phyloP scores from a whole-genome alignment of 2,797 vertebrate genomes.

The Cossypha caffra region DNA sequence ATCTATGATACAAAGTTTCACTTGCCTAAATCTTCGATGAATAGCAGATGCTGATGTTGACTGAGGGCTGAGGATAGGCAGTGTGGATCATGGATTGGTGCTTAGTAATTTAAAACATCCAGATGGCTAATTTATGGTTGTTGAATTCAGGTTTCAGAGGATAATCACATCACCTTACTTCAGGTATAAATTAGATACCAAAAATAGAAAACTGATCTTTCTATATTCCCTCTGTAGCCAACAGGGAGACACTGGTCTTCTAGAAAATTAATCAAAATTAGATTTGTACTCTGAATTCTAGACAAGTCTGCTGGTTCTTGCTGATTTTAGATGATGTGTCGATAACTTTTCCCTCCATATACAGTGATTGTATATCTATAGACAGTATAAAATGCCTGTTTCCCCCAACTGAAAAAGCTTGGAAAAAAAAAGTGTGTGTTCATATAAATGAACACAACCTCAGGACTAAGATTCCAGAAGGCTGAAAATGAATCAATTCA shows the following conservation, averaged over 20 bases:
- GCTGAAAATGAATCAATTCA: background rate
- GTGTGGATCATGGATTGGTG: background rate
- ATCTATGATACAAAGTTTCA: background rate
- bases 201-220: conserved; percentile 12
- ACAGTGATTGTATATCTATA: background rate
- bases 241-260: background rate
- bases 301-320: background rate
- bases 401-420: background rate
- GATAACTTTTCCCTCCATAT: background rate
- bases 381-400: background rate
- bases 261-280: background rate
- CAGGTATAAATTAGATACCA: background rate
- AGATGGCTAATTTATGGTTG: conserved; percentile 41
- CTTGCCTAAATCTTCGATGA: background rate
- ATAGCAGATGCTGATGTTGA: background rate
- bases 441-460: too few relatives aligned
- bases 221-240: background rate
- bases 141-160: background rate
- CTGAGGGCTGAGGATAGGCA: background rate
- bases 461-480: background rate
- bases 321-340: background rate
- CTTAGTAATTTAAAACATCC: conserved; percentile 32
- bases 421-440: too few relatives aligned
- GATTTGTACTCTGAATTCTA: background rate
- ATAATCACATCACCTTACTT: background rate